Evolutionary conservation across 1,140 invertebrate species (phyloP).

Genomic region (Macrobrachium nipponense): DNA sequence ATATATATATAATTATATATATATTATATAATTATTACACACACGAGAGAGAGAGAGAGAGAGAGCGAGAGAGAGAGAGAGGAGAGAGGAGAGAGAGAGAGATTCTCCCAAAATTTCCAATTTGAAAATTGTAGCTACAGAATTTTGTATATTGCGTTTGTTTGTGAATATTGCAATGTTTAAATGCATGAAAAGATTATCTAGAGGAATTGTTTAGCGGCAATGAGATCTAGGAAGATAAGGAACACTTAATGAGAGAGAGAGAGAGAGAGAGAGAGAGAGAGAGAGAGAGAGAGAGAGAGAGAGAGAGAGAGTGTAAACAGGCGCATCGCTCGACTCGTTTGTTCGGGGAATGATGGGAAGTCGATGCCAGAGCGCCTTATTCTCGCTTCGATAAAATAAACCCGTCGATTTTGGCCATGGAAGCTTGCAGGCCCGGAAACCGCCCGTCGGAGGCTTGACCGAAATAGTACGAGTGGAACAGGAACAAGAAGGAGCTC

Average conservation of each 20-base stretch:
- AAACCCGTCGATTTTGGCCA: neutral
- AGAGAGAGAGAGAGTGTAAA: conserved; percentile 30
- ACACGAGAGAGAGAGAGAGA: too few relatives aligned
- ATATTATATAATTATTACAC: neutral
- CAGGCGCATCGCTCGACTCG: conserved; percentile 34
- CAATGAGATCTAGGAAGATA: neutral
- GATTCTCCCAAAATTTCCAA: neutral
- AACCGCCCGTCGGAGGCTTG: neutral
- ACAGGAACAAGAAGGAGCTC: neutral
- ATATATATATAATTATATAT: conserved; percentile 9
- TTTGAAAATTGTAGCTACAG: neutral
- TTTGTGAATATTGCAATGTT: too few relatives aligned
- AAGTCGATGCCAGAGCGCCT: conserved; percentile 52
- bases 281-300: conserved; percentile 22
- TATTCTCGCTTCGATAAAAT: conserved; percentile 56
- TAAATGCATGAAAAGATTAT: too few relatives aligned
- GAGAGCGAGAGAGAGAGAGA: too few relatives aligned
- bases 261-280: conserved; percentile 15
- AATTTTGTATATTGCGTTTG: too few relatives aligned
- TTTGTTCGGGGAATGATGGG: conserved; percentile 33
- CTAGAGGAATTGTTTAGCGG: neutral
- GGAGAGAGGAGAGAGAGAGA: conserved; percentile 7
- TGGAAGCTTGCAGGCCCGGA: neutral
- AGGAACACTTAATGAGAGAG: neutral
- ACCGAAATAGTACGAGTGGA: conserved; percentile 1